These are phyloP conservation scores for Apamea anceps DNA, from an alignment of 2,888 invertebrate genomes.

Conservation along the genomic window DNA sequence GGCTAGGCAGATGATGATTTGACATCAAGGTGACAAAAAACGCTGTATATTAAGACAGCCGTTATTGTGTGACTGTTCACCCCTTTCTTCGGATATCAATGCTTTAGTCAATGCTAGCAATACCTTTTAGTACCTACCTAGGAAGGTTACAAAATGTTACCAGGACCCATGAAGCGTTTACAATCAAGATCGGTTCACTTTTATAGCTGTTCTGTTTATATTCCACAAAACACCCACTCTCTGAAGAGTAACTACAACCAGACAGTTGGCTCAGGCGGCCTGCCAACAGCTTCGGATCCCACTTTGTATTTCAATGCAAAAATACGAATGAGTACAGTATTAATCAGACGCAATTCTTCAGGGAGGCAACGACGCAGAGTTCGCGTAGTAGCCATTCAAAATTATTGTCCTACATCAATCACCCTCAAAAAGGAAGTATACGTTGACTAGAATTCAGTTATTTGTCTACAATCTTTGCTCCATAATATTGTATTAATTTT, in stretches of 20 bases:
- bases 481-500: too few relatives aligned
- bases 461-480: too few relatives aligned
- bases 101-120: neutral
- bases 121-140: neutral
- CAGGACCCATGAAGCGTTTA: neutral
- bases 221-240: neutral
- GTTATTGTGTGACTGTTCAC: too few relatives aligned
- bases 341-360: neutral
- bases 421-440: too few relatives aligned
- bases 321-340: neutral
- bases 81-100: too few relatives aligned
- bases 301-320: neutral
- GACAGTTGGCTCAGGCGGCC: neutral
- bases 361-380: neutral
- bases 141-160: neutral
- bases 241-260: neutral
- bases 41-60: too few relatives aligned
- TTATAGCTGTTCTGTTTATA: neutral
- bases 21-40: too few relatives aligned
- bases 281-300: neutral
- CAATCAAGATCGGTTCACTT: neutral
- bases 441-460: too few relatives aligned
- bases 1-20: too few relatives aligned
- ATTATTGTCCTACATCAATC: neutral
- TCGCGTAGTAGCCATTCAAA: neutral